phyloP scores from a whole-genome alignment of 2,888 invertebrate genomes.

The Nebria brevicollis region DNA sequence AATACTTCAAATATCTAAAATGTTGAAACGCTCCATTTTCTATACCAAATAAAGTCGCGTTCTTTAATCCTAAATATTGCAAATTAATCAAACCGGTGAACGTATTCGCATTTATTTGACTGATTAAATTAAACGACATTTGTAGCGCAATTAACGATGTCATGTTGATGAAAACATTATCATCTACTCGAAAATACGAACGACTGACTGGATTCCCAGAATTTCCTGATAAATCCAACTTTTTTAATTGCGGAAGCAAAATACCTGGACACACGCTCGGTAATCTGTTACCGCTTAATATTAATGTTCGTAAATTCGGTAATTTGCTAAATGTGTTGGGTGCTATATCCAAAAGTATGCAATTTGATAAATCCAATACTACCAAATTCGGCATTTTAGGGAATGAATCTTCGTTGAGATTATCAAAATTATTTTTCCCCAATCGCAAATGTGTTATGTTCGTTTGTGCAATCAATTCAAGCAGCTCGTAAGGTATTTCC shows the following conservation, averaged over 20 bases:
- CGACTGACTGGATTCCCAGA: constrained; percentile 63
- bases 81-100: constrained; percentile 66
- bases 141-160: constrained; percentile 65
- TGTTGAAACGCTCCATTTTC: constrained; percentile 64
- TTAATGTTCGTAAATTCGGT: constrained; percentile 66
- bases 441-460: constrained; percentile 65
- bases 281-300: constrained; percentile 67
- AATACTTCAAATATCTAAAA: constrained; percentile 62
- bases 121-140: constrained; percentile 67
- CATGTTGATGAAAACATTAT: constrained; percentile 65
- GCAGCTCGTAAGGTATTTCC: constrained; percentile 63
- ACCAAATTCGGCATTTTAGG: constrained; percentile 68
- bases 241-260: constrained; percentile 63
- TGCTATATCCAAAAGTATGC: constrained; percentile 64
- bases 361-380: constrained; percentile 67
- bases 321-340: constrained; percentile 65
- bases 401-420: constrained; percentile 64
- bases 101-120: constrained; percentile 64
- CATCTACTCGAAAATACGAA: constrained; percentile 66
- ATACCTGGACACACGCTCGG: constrained; percentile 66
- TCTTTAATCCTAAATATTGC: constrained; percentile 65
- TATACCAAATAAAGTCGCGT: constrained; percentile 66
- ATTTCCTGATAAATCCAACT: constrained; percentile 67
- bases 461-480: constrained; percentile 66
- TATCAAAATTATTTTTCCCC: constrained; percentile 68